Percentiles rank a stretch among this genome's conserved stretches.
Conservation (phyloP, 2,797 vertebrate genomes). For the Sebastes hubbsi region DNA sequence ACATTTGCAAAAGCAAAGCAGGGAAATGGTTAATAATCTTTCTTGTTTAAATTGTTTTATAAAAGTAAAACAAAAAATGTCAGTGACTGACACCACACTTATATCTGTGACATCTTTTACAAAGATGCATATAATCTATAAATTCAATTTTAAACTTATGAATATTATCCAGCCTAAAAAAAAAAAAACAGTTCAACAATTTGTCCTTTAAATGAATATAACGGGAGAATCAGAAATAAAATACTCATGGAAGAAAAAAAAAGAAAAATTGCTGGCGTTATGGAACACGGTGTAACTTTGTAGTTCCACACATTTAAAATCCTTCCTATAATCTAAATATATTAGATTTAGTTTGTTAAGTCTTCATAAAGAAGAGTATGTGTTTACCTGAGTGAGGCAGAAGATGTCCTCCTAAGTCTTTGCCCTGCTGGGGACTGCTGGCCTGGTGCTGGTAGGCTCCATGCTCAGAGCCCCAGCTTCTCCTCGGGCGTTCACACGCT, state of each 20-base stretch:
- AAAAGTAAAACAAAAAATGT: not conserved
- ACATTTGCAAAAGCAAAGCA: not conserved
- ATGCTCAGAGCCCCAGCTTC: constrained; percentile 82
- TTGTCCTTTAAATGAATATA: not conserved
- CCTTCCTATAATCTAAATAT: not conserved
- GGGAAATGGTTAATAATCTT: not conserved
- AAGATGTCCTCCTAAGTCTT: constrained; percentile 47
- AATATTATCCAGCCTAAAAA: not conserved
- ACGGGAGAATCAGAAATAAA: not conserved
- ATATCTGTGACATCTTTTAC: not conserved
- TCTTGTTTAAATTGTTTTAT: not conserved
- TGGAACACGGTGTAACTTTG: not conserved
- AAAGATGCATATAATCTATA: not conserved
- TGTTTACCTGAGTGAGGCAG: constrained; percentile 66
- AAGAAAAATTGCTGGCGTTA: not conserved
- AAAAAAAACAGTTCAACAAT: too few species aligned
- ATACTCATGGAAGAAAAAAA: not conserved
- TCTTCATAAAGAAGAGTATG: not conserved
- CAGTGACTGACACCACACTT: not conserved
- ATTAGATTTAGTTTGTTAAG: not conserved
- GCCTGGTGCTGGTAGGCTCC: constrained; percentile 51
- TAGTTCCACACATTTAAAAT: not conserved
- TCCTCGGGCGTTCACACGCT: constrained; percentile 69
- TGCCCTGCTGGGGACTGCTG: constrained; percentile 54
- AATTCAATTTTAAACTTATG: not conserved